Percentiles rank a stretch among this genome's conserved stretches.
These are phyloP conservation scores for Heliornis fulica DNA, from an alignment of 2,113 vertebrate species.

Conservation along the genomic window DNA sequence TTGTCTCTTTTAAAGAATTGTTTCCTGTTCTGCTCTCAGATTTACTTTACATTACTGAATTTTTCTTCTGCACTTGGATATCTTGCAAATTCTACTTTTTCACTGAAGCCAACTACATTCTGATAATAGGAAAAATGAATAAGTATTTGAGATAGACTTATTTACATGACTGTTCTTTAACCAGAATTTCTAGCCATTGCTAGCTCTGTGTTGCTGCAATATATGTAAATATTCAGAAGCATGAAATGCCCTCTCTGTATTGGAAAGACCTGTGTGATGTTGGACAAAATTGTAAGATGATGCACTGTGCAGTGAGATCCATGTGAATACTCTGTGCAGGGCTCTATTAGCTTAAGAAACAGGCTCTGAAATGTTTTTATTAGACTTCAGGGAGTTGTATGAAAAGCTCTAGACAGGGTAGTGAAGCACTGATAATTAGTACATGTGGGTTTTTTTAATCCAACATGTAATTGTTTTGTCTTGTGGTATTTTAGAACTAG, in stretches of 20 bases:
- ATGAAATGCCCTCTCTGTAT: background rate
- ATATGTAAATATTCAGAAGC: background rate
- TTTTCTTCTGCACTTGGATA: background rate
- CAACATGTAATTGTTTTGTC: background rate
- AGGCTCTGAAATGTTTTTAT: slow-evolving; percentile 24
- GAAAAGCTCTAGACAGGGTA: background rate
- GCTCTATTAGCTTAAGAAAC: slow-evolving; percentile 38
- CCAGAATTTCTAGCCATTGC: background rate
- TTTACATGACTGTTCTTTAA: background rate
- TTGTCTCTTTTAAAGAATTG: background rate
- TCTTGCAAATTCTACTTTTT: background rate
- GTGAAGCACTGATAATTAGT: slow-evolving; percentile 31
- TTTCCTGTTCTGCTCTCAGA: background rate
- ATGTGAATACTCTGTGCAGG: background rate
- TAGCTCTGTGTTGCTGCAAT: background rate
- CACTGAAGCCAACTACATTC: background rate
- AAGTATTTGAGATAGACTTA: no score
- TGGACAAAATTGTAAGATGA: background rate
- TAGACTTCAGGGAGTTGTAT: slow-evolving; percentile 11
- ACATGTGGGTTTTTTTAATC: background rate
- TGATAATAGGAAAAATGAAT: background rate
- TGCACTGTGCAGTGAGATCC: background rate
- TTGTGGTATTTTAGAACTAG: background rate
- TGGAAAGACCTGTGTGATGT: background rate
- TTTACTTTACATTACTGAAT: background rate